These are phyloP conservation scores for Idris sp. DNA, from an alignment of 1,140 invertebrate genomes.

Conservation along the genomic window DNA sequence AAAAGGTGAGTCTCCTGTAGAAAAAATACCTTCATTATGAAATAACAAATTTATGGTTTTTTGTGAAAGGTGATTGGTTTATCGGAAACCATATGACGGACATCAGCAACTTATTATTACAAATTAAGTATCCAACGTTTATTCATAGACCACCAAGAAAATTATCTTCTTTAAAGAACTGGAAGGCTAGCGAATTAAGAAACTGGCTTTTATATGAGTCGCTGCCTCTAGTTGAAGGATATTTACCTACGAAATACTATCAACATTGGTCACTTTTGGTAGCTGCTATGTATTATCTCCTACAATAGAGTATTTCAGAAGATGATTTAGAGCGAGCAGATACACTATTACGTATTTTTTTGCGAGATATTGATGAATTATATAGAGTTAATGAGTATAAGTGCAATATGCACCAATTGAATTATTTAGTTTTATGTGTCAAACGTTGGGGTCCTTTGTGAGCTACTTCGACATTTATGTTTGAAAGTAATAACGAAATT, in stretches of 20 bases:
- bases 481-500: conserved; percentile 56
- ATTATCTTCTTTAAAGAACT: not conserved
- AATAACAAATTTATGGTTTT: not conserved
- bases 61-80: not conserved
- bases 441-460: conserved; percentile 60
- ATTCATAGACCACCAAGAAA: not conserved
- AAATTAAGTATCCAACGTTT: not conserved
- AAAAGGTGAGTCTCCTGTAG: too few relatives aligned
- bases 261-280: not conserved
- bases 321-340: not conserved
- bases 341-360: not conserved
- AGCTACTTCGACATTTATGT: conserved; percentile 45
- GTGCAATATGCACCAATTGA: conserved; percentile 51
- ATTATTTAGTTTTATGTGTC: conserved; percentile 50
- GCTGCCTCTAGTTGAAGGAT: not conserved
- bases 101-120: not conserved
- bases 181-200: conserved; percentile 2
- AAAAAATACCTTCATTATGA: too few relatives aligned
- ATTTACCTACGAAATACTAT: not conserved
- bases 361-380: conserved; percentile 5
- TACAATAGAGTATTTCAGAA: not conserved
- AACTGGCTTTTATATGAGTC: not conserved
- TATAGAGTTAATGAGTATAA: conserved; percentile 28
- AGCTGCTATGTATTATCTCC: not conserved
- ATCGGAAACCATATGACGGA: not conserved